Conservation (phyloP, 2,888 invertebrate species). For the Salticus scenicus region DNA sequence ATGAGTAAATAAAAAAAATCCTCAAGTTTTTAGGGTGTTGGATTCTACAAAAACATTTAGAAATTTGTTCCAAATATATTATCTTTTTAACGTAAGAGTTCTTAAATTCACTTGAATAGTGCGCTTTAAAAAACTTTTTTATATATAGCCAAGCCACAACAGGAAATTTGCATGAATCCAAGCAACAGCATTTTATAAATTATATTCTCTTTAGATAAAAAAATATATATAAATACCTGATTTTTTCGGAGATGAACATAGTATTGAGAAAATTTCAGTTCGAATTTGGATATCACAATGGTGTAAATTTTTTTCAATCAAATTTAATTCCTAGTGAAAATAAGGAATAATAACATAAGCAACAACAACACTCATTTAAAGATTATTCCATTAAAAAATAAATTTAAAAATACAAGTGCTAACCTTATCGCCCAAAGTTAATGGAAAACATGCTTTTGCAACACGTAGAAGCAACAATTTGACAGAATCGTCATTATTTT, state of each 20-base stretch:
- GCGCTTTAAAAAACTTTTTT: no score
- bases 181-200: no score
- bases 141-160: no score
- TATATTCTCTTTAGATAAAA: no score
- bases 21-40: no score
- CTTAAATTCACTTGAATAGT: no score
- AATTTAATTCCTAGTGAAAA: not conserved
- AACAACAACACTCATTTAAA: no score
- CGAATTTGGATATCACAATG: constrained; percentile 45
- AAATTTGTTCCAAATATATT: no score
- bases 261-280: constrained; percentile 44
- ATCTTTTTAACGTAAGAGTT: no score
- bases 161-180: no score
- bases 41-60: no score
- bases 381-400: constrained; percentile 33
- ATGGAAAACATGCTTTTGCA: constrained; percentile 69
- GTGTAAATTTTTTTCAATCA: constrained; percentile 42
- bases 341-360: constrained; percentile 1
- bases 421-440: constrained; percentile 74
- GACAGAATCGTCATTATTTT: constrained; percentile 72
- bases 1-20: no score
- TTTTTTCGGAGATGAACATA: constrained; percentile 63
- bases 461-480: constrained; percentile 74
- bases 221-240: constrained; percentile 50
- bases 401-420: not conserved